These are phyloP conservation scores for Podarcis muralis DNA, from an alignment of 2,113 vertebrate genomes.

Conservation along the genomic window DNA sequence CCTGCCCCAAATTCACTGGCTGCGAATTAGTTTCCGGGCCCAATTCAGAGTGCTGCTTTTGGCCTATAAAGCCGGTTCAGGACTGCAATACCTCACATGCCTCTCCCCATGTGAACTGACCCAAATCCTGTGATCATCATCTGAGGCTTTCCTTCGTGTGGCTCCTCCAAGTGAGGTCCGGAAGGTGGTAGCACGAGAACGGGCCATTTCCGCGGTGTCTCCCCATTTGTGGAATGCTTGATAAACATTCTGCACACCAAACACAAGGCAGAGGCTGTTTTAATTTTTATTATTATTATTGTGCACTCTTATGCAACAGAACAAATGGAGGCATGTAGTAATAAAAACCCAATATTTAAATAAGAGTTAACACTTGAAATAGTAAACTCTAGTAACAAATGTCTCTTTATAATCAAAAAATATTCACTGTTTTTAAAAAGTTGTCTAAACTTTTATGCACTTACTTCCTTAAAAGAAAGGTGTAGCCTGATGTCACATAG, in stretches of 20 bases:
- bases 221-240: too few species aligned
- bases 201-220: too few species aligned
- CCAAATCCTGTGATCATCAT: too few species aligned
- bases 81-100: too few species aligned
- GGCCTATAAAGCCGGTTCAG: too few species aligned
- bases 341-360: conserved; percentile 81
- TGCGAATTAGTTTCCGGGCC: too few species aligned
- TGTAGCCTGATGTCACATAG: conserved; percentile 73
- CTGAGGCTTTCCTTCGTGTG: too few species aligned
- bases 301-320: conserved; percentile 81
- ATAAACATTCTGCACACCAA: neutral
- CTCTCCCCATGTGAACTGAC: too few species aligned
- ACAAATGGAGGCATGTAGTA: conserved; percentile 81
- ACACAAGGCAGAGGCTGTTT: conserved; percentile 71
- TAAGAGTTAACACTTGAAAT: conserved; percentile 78
- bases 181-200: too few species aligned
- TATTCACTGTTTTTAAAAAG: conserved; percentile 80
- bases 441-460: conserved; percentile 63
- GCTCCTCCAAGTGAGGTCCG: too few species aligned
- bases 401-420: conserved; percentile 81
- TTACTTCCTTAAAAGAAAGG: conserved; percentile 79
- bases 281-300: conserved; percentile 68
- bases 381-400: conserved; percentile 82
- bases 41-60: too few species aligned
- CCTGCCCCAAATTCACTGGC: too few species aligned